Conservation (phyloP, 2,797 vertebrate species). For the Microctenopoma lineatum region DNA sequence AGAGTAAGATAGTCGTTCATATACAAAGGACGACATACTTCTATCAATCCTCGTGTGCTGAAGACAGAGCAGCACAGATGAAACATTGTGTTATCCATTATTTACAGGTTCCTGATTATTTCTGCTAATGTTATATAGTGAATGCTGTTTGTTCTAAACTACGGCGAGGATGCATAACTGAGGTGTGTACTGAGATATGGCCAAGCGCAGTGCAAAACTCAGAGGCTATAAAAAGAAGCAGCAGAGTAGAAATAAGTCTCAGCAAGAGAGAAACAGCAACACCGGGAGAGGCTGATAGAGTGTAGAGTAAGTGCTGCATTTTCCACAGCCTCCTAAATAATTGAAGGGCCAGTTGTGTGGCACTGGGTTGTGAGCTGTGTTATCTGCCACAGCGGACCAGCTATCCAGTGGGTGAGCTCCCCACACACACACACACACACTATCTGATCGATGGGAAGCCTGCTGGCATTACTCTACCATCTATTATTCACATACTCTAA, state of each 20-base stretch:
- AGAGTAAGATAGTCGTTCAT: neutral
- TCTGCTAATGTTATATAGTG: neutral
- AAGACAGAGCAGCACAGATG: neutral
- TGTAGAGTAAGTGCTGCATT: conserved; percentile 34
- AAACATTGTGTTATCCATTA: neutral
- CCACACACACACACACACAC: conserved; percentile 12
- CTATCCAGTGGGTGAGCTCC: conserved; percentile 57
- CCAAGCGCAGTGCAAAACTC: conserved; percentile 8
- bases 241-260: conserved; percentile 23
- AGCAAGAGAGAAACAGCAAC: conserved; percentile 15
- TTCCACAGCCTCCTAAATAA: conserved; percentile 71
- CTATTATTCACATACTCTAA: conserved; percentile 73
- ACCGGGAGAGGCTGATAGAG: conserved; percentile 29
- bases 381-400: conserved; percentile 69
- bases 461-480: conserved; percentile 57
- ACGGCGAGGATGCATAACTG: conserved; percentile 21
- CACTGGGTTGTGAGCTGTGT: conserved; percentile 55
- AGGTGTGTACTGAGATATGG: conserved; percentile 42
- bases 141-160: conserved; percentile 18
- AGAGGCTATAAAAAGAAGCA: conserved; percentile 2
- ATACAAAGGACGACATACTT: neutral
- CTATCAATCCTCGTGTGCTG: neutral
- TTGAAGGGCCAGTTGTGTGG: conserved; percentile 67
- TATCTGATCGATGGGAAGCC: conserved; percentile 68
- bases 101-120: neutral